Percentiles rank a stretch among this genome's conserved stretches.
phyloP scores from a whole-genome alignment of 2,888 invertebrate genomes.

The Cristatella mucedo region DNA sequence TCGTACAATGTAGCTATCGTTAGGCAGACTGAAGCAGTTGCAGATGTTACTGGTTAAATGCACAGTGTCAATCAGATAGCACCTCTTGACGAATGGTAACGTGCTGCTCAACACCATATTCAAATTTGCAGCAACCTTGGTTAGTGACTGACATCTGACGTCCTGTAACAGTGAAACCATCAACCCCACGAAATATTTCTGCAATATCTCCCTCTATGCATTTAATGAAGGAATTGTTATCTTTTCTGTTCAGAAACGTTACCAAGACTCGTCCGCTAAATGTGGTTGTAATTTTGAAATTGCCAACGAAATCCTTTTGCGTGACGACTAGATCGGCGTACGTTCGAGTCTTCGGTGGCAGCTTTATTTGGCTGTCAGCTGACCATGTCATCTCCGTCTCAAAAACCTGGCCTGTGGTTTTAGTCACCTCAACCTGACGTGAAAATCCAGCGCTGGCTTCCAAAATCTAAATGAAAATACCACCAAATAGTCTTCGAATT shows the following conservation, averaged over 20 bases:
- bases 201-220: slow-evolving; percentile 25
- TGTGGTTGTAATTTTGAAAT: slow-evolving; percentile 32
- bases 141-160: slow-evolving; percentile 18
- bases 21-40: too few relatives aligned
- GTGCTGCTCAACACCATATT: slow-evolving; percentile 32
- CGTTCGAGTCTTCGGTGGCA: slow-evolving; percentile 28
- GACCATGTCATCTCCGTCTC: slow-evolving; percentile 40
- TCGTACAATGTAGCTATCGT: too few relatives aligned
- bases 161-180: slow-evolving; percentile 17
- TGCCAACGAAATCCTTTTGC: slow-evolving; percentile 39
- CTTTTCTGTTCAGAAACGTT: slow-evolving; percentile 31
- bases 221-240: slow-evolving; percentile 37
- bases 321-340: slow-evolving; percentile 40
- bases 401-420: slow-evolving; percentile 26
- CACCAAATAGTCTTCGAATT: too few relatives aligned
- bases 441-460: slow-evolving; percentile 39
- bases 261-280: slow-evolving; percentile 30
- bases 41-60: too few relatives aligned
- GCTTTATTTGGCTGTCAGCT: slow-evolving; percentile 40
- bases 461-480: slow-evolving; percentile 18
- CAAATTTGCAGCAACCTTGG: slow-evolving; percentile 26
- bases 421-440: slow-evolving; percentile 32
- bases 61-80: too few relatives aligned
- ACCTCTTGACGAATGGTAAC: too few relatives aligned
- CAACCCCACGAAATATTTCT: slow-evolving; percentile 19